Conservation (phyloP, 2,888 invertebrate species). For the Cantharis lateralis region DNA sequence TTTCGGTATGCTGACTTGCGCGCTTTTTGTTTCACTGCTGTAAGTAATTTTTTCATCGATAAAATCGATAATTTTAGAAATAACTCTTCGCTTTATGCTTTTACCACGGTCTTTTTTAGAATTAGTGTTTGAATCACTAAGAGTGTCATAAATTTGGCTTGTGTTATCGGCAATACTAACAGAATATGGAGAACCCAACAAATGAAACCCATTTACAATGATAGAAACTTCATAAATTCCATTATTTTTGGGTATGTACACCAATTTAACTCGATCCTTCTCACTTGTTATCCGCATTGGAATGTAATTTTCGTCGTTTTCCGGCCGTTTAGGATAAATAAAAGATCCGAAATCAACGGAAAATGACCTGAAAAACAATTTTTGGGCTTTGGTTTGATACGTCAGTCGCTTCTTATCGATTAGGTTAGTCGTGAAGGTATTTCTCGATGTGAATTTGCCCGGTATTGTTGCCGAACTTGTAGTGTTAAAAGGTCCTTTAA, state of each 20-base stretch:
- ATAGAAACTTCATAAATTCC: conserved; percentile 65
- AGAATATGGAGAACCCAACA: conserved; percentile 65
- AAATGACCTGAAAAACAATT: conserved; percentile 33
- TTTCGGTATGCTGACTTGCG: not conserved
- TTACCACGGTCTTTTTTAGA: conserved; percentile 23
- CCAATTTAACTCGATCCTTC: conserved; percentile 59
- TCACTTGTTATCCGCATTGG: conserved; percentile 58
- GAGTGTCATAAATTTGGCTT: conserved; percentile 31
- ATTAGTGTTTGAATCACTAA: conserved; percentile 26
- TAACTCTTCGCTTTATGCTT: conserved; percentile 45
- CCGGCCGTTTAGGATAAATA: conserved; percentile 56
- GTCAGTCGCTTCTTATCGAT: conserved; percentile 20
- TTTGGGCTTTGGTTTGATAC: conserved; percentile 22
- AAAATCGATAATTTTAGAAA: conserved; percentile 45
- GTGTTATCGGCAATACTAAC: conserved; percentile 54
- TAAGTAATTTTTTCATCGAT: conserved; percentile 35
- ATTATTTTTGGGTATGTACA: conserved; percentile 58
- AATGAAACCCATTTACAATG: conserved; percentile 60
- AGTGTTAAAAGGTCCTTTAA: conserved; percentile 50
- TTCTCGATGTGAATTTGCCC: conserved; percentile 13
- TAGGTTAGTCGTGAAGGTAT: not conserved
- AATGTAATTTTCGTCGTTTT: conserved; percentile 54
- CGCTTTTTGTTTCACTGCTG: not conserved
- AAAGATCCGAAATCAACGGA: conserved; percentile 35
- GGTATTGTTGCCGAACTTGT: conserved; percentile 43